Base-by-base conservation (phyloP, 2,113 vertebrate species). In the Clarias batrachus region DNA sequence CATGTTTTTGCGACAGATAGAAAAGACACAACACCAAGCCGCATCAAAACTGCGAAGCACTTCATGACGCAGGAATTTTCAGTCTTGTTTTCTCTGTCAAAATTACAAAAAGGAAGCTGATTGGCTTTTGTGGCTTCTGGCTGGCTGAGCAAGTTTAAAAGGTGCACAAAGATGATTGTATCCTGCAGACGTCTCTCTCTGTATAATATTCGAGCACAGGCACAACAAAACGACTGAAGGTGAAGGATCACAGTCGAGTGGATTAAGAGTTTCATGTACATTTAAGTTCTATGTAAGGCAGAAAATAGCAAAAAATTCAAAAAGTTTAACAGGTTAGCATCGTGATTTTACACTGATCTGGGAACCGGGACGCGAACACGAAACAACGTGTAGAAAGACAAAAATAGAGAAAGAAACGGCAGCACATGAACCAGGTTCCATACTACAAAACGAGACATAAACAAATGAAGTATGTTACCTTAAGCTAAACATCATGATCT, bases 371-470 rank as follows among this genome's bases (percentile, higher is more conserved):
- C 11, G 48, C 3, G 41, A 48, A 48, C 25, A 52, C 30, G 12
- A 48, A 62, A 59, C 70, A 54, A 68, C 79, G 83, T 73, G 63
- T 82, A 68, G n/a, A 37, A 87, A 60, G 27, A 41, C 25, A 19
- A 79, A 79, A 87, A 80, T 56, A 19, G 27, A 80, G 16, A n/a
- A 56, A 76, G 79, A 76, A 86, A 88, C 83, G 89, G 88, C 88
- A 88, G 87, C 88, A 83, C 68, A 89, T 52, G 76, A 30, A 57
- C 48, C 9, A 5, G 21, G 54, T 79, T 79, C 54, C 54, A 79
- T 48, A 48, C 1, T 0, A 59, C n/a, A 33, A 21, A 21, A 59
- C 56, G 2, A 52, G 54, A 62, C 19, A 62, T 59, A 8, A 16
- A 11, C 4, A 25, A 73, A 30, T 17, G 4, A 76, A n/a, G 48